A percentile compares a stretch with the other conserved stretches of the same genome.
These are phyloP conservation scores for Branchellion lobata DNA, from an alignment of 2,888 invertebrate species.

Conservation along the genomic window DNA sequence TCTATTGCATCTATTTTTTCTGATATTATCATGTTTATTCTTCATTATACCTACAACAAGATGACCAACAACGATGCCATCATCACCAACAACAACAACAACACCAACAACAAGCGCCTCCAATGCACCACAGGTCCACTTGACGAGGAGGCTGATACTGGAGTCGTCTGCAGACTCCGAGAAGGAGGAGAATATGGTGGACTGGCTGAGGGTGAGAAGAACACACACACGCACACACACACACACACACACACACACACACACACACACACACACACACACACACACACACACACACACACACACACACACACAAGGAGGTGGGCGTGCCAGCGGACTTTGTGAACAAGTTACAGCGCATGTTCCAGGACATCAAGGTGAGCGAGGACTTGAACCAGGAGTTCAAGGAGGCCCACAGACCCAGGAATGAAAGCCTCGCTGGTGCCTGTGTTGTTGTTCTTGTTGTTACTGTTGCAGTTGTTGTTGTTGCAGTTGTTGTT, in stretches of 20 bases:
- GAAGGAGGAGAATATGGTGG: constrained; percentile 98
- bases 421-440: constrained; percentile 69
- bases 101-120: too few species aligned
- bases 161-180: constrained; percentile 98
- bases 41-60: too few species aligned
- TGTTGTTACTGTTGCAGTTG: background rate
- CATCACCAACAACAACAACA: too few species aligned
- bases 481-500: too few species aligned
- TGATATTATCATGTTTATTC: too few species aligned
- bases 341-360: constrained; percentile 93
- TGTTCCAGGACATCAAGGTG: constrained; percentile 90
- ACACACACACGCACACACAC: too few species aligned
- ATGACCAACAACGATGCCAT: too few species aligned
- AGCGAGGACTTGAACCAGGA: constrained; percentile 93
- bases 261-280: background rate
- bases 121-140: constrained; percentile 71
- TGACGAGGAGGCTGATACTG: constrained; percentile 89
- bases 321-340: constrained; percentile 99
- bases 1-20: too few species aligned
- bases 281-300: background rate
- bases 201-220: constrained; percentile 71
- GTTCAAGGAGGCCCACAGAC: constrained; percentile 76
- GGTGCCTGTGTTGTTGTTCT: constrained; percentile 56
- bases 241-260: too few species aligned
- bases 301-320: constrained; percentile 69